Evolutionary conservation across 2,888 invertebrate species (phyloP).

Genomic region (Hypomecis punctinalis): DNA sequence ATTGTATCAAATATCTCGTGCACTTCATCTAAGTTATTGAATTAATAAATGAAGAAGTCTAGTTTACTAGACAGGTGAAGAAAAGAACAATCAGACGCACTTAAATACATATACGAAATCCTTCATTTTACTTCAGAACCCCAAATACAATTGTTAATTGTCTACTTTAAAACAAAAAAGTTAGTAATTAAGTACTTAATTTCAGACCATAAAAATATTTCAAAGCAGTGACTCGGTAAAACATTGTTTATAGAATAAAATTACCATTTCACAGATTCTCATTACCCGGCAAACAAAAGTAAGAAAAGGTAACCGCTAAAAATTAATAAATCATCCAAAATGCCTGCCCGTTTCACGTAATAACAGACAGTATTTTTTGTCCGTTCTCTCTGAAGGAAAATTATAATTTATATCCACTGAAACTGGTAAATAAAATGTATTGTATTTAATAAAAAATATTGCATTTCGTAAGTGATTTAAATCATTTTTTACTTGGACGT

Average conservation of each 20-base stretch:
- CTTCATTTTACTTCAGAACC: too few species aligned
- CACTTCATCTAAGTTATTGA: too few species aligned
- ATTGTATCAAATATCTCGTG: too few species aligned
- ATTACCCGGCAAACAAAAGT: slow-evolving; percentile 49
- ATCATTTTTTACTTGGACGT: too few species aligned
- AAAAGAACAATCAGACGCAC: too few species aligned
- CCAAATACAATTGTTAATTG: too few species aligned
- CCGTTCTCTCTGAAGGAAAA: slow-evolving; percentile 29
- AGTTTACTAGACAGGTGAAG: too few species aligned
- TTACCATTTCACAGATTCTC: slow-evolving; percentile 56
- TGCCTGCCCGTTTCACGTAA: slow-evolving; percentile 41
- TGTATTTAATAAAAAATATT: neutral
- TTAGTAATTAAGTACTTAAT: neutral
- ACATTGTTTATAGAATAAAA: slow-evolving; percentile 57
- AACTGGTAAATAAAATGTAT: slow-evolving; percentile 18
- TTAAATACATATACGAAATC: too few species aligned
- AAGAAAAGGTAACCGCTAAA: slow-evolving; percentile 43
- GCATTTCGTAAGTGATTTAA: too few species aligned
- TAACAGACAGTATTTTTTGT: slow-evolving; percentile 40
- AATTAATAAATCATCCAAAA: slow-evolving; percentile 45
- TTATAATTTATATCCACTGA: slow-evolving; percentile 31
- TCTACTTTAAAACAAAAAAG: neutral
- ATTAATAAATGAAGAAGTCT: too few species aligned
- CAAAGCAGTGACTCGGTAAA: slow-evolving; percentile 36
- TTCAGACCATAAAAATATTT: slow-evolving; percentile 7